Evolutionary conservation across 1,140 invertebrate genomes (phyloP).

Genomic region (Drosophila micromelanica): DNA sequence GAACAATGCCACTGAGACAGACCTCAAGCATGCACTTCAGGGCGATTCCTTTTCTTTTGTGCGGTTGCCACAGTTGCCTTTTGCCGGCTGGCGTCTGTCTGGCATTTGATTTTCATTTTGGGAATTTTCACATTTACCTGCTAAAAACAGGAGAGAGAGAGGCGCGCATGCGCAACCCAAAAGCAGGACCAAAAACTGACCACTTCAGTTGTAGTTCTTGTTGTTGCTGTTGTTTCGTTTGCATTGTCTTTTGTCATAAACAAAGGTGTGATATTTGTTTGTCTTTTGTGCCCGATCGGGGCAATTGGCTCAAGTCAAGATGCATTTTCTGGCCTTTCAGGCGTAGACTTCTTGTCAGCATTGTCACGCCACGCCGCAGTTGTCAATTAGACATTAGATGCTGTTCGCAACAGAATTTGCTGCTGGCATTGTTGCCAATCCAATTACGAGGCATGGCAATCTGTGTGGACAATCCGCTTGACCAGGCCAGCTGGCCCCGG

Average conservation of each 20-base stretch:
- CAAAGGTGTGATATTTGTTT: slow-evolving; percentile 84
- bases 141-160: slow-evolving; percentile 55
- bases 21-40: slow-evolving; percentile 45
- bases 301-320: slow-evolving; percentile 84
- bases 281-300: slow-evolving; percentile 75
- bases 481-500: slow-evolving; percentile 32
- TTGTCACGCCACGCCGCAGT: slow-evolving; percentile 53
- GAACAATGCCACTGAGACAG: slow-evolving; percentile 72
- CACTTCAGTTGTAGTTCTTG: slow-evolving; percentile 21
- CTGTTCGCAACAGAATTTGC: neutral
- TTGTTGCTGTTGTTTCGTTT: slow-evolving; percentile 21
- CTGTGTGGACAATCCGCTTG: slow-evolving; percentile 51
- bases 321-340: slow-evolving; percentile 54
- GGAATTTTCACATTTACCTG: slow-evolving; percentile 83
- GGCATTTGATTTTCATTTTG: slow-evolving; percentile 69
- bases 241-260: slow-evolving; percentile 44
- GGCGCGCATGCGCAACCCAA: slow-evolving; percentile 72
- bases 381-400: slow-evolving; percentile 67
- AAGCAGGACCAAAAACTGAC: slow-evolving; percentile 48
- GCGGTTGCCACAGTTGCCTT: slow-evolving; percentile 45
- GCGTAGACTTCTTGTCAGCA: slow-evolving; percentile 72
- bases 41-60: slow-evolving; percentile 54
- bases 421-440: slow-evolving; percentile 50
- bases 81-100: slow-evolving; percentile 43
- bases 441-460: slow-evolving; percentile 64